These are phyloP conservation scores for Tiliacea aurago DNA, from an alignment of 2,888 invertebrate genomes.

Conservation along the genomic window DNA sequence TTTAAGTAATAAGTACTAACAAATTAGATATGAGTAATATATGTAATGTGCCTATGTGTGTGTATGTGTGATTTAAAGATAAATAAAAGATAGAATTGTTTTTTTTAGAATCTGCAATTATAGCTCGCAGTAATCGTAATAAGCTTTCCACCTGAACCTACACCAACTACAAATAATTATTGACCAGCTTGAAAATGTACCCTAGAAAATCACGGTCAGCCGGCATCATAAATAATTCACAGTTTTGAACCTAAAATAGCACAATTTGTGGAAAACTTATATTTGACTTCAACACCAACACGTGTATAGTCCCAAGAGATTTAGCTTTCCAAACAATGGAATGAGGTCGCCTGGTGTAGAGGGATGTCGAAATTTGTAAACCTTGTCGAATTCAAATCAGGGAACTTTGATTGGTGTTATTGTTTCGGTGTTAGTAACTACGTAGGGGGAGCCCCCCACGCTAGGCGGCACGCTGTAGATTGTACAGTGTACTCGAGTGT, in stretches of 20 bases:
- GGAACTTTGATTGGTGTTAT: slow-evolving; percentile 16
- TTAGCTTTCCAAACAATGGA: slow-evolving; percentile 17
- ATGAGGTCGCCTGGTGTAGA: neutral
- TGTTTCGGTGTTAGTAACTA: neutral
- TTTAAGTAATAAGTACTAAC: too few species aligned
- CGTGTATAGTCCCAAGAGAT: neutral
- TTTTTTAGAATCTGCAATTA: too few species aligned
- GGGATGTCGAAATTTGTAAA: slow-evolving; percentile 8
- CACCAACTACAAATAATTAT: neutral
- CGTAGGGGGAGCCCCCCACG: too few species aligned
- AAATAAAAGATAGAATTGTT: too few species aligned
- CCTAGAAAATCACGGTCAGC: neutral
- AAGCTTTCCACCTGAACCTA: neutral
- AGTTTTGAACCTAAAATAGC: slow-evolving; percentile 16
- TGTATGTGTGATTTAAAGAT: too few species aligned
- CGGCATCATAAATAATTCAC: slow-evolving; percentile 26
- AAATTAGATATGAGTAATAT: too few species aligned
- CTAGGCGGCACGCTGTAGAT: too few species aligned
- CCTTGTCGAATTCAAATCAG: neutral
- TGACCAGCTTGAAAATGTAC: neutral
- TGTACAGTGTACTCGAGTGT: neutral
- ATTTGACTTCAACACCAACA: slow-evolving; percentile 8
- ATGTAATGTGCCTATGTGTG: too few species aligned
- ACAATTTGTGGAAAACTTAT: neutral
- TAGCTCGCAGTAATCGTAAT: too few species aligned